Conservation (phyloP, 2,113 vertebrate genomes). For the Ibidorhyncha struthersii region DNA sequence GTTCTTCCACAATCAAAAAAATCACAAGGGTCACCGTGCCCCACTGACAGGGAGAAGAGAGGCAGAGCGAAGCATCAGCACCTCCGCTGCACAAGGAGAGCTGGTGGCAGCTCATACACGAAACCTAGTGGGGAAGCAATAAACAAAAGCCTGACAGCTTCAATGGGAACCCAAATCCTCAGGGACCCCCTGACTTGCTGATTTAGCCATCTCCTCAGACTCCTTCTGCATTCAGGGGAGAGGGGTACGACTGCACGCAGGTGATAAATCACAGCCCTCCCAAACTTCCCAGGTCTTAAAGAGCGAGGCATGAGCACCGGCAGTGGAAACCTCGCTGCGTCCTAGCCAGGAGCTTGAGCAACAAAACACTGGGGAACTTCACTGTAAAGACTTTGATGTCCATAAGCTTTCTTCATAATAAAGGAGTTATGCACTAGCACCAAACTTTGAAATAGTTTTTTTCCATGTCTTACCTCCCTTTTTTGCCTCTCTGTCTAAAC, state of each 20-base stretch:
- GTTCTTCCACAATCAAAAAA: not conserved
- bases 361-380: not conserved
- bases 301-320: fast-evolving
- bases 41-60: not conserved
- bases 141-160: not conserved
- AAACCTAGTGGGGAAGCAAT: not conserved
- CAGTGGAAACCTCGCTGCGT: fast-evolving
- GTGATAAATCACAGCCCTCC: not conserved
- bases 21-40: too few relatives aligned
- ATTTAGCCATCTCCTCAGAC: not conserved
- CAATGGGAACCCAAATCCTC: not conserved
- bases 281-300: not conserved
- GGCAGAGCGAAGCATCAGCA: too few relatives aligned
- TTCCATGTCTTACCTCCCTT: not conserved
- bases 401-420: not conserved
- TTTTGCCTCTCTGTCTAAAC: not conserved
- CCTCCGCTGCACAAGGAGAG: not conserved
- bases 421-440: not conserved
- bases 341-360: not conserved
- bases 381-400: not conserved
- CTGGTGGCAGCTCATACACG: not conserved
- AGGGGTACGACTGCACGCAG: not conserved
- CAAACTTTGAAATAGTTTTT: not conserved
- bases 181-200: not conserved
- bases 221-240: not conserved